Evolutionary conservation across 2,113 vertebrate genomes (phyloP).

Genomic region (Hemibagrus wyckioides): DNA sequence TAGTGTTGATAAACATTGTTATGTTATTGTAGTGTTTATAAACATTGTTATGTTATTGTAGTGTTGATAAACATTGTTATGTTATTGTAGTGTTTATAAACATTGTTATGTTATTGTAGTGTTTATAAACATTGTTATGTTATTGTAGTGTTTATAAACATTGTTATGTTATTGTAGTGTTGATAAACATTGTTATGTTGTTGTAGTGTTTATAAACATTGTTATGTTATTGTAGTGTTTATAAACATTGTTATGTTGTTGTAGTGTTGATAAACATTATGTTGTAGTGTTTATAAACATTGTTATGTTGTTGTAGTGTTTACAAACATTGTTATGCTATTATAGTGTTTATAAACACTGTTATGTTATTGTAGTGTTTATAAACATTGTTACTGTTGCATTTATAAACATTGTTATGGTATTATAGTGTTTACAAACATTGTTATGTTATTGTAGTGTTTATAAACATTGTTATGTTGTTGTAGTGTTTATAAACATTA

Average conservation of each 20-base stretch:
- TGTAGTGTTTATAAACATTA: no score
- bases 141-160: neutral
- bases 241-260: neutral
- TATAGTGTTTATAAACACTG: neutral
- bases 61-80: neutral
- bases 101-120: neutral
- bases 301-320: neutral
- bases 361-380: neutral
- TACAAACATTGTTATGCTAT: neutral
- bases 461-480: neutral
- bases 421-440: neutral
- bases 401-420: no score
- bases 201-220: neutral
- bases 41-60: neutral
- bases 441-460: neutral
- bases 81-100: neutral
- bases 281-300: neutral
- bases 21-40: neutral
- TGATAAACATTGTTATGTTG: neutral
- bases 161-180: neutral
- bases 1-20: neutral
- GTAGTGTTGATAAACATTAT: neutral
- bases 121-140: neutral
- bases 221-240: neutral
- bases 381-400: no score